Evolutionary conservation across 2,888 invertebrate genomes (phyloP).

Genomic region (Orchesellides sinensis): DNA sequence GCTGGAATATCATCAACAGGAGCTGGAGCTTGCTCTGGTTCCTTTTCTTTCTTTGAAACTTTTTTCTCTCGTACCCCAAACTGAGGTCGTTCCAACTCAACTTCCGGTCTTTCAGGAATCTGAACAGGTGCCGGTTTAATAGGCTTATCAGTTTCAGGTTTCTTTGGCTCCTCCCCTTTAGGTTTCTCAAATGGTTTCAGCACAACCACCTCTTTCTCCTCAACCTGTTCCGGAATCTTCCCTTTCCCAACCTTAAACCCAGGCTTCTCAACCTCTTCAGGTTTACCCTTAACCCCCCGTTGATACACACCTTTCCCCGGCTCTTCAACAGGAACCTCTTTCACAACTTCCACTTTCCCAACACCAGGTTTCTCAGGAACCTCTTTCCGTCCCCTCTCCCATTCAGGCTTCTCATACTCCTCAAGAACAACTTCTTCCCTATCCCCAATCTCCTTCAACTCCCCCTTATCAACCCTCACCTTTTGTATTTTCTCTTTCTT

Average conservation of each 20-base stretch:
- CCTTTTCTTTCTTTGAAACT: neutral
- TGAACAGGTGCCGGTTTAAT: neutral
- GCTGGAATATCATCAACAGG: neutral
- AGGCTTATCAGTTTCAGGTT: neutral
- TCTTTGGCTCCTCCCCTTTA: neutral
- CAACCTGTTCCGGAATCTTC: constrained; percentile 32
- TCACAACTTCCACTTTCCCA: constrained; percentile 16
- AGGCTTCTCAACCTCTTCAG: constrained; percentile 13
- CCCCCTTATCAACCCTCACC: constrained; percentile 60
- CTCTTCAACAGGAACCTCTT: neutral
- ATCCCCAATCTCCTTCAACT: constrained; percentile 41
- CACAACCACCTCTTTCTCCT: constrained; percentile 47
- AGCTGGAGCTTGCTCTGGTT: neutral
- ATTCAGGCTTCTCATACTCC: constrained; percentile 45
- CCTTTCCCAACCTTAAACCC: constrained; percentile 53
- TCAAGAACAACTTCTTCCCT: constrained; percentile 24
- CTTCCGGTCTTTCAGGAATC: no score
- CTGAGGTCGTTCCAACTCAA: neutral
- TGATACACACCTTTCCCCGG: constrained; percentile 13
- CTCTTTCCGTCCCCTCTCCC: constrained; percentile 20
- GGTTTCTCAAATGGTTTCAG: constrained; percentile 75
- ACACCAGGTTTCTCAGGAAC: constrained; percentile 21
- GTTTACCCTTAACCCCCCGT: constrained; percentile 24
- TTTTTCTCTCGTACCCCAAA: neutral
- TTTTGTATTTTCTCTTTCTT: constrained; percentile 8